Conservation (phyloP, 23 tunicate species). For the Aplidium turbinatum region DNA sequence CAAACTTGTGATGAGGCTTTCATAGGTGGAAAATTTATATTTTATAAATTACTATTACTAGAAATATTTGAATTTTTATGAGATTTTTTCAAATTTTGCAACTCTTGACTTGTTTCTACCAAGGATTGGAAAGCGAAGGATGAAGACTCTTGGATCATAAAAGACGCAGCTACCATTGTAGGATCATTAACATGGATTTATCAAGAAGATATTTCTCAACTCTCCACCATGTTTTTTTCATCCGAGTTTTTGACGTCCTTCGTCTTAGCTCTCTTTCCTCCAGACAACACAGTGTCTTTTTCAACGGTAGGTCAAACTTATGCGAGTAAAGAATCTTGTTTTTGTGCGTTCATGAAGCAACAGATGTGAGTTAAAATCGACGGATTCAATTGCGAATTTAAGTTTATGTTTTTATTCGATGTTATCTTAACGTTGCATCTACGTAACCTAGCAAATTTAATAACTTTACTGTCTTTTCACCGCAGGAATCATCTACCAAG, state of each 20-base stretch:
- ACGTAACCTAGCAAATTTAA: too few species aligned
- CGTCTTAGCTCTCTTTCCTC: conserved; percentile 26
- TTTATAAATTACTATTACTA: too few species aligned
- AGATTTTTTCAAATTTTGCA: background rate
- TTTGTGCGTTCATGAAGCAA: too few species aligned
- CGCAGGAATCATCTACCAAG: conserved; percentile 8
- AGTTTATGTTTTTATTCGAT: too few species aligned
- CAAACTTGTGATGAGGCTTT: too few species aligned
- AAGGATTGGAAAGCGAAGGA: conserved; percentile 16
- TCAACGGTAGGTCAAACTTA: conserved; percentile 1
- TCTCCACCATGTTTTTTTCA: conserved; percentile 13
- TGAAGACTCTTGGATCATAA: background rate
- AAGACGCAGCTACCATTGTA: conserved; percentile 10
- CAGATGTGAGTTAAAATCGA: too few species aligned
- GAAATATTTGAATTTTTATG: background rate
- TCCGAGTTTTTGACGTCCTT: conserved; percentile 37
- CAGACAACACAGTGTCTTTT: conserved; percentile 17
- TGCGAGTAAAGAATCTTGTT: background rate
- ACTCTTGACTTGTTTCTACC: background rate
- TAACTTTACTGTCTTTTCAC: too few species aligned
- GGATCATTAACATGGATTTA: conserved; percentile 16
- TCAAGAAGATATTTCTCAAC: conserved; percentile 20
- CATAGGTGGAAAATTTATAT: too few species aligned
- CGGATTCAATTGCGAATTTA: too few species aligned
- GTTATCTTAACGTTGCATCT: too few species aligned